phyloP scores from a whole-genome alignment of 2,113 vertebrate genomes.

The Corythornis cristatus region DNA sequence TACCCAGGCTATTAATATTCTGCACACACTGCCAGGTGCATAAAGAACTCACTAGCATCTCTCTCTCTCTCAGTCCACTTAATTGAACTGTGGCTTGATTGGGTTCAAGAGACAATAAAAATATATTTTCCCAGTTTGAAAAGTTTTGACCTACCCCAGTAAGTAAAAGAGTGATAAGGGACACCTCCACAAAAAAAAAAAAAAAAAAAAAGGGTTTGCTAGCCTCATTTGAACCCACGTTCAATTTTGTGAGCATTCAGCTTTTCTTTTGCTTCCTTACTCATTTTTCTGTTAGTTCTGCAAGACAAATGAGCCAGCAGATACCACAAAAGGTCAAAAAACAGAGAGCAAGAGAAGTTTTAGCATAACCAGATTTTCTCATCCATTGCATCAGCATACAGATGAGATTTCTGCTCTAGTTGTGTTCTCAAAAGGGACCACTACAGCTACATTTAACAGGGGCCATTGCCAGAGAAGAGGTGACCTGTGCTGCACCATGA shows the following conservation, averaged over 20 bases:
- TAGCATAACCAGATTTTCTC: neutral
- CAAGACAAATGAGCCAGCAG: conserved; percentile 11
- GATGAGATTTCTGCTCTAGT: neutral
- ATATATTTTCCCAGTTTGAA: neutral
- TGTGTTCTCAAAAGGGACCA: neutral
- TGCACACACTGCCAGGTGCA: conserved; percentile 9
- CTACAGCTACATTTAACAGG: neutral
- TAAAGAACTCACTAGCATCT: neutral
- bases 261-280: neutral
- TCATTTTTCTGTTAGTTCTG: neutral
- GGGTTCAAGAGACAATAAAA: neutral
- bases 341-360: neutral
- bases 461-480: neutral
- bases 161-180: neutral
- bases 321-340: conserved; percentile 25
- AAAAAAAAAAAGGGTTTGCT: neutral
- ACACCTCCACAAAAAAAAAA: neutral
- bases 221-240: neutral
- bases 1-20: conserved; percentile 3
- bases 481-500: accelerated
- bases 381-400: neutral
- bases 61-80: neutral
- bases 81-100: conserved; percentile 31
- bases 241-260: neutral
- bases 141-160: neutral